Percentiles rank a stretch among this genome's conserved stretches.
phyloP scores from a whole-genome alignment of 1,140 invertebrate genomes.

The Macrobrachium rosenbergii region DNA sequence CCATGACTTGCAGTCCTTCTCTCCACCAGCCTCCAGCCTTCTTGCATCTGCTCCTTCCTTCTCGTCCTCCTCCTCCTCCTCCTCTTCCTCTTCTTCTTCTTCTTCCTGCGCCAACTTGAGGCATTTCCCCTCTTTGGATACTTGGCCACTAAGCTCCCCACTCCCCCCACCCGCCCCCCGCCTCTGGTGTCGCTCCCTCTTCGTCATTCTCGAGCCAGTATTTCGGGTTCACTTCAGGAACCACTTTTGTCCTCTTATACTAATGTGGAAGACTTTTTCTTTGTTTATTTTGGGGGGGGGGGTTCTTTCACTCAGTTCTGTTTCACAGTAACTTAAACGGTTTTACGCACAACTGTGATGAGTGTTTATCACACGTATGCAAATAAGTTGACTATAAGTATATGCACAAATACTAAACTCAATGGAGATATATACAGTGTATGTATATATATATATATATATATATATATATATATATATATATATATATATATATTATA shows the following conservation, averaged over 20 bases:
- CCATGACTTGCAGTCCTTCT: background rate
- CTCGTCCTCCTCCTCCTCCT: background rate
- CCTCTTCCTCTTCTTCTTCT: constrained; percentile 4
- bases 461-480: too few species aligned
- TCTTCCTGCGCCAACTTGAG: background rate
- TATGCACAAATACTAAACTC: too few species aligned
- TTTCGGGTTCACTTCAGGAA: background rate
- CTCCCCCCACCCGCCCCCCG: background rate
- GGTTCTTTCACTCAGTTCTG: too few species aligned
- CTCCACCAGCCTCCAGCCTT: background rate
- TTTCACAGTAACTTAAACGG: too few species aligned
- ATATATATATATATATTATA: too few species aligned
- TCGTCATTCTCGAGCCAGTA: background rate
- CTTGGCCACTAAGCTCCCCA: background rate
- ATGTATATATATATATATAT: too few species aligned
- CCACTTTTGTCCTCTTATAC: background rate
- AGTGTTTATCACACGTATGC: too few species aligned
- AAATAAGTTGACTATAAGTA: too few species aligned
- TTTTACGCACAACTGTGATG: too few species aligned
- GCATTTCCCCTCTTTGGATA: too few species aligned
- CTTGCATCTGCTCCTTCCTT: background rate
- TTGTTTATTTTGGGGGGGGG: too few species aligned
- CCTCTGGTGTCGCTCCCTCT: background rate
- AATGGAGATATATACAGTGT: too few species aligned
- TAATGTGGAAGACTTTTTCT: background rate